Base-by-base conservation (phyloP, 2,888 invertebrate species). In the Dasypogon diadema region DNA sequence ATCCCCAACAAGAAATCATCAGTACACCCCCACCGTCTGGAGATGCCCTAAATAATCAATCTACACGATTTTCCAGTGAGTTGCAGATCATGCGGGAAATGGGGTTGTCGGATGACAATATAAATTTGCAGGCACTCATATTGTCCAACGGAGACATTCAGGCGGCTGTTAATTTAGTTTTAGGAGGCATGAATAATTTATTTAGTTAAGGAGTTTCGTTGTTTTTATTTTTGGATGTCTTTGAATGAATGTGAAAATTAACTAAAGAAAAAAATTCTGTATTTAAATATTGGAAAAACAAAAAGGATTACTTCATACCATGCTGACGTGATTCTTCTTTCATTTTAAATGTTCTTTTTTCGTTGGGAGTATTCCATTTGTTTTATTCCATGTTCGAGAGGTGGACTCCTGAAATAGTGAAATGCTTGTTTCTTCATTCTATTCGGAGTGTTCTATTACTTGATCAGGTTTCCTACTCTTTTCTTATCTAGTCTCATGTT, bases 141-240 rank as follows among this genome's bases (percentile, higher is more conserved):
- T 91, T 93, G 74, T 82, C 85, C 37, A 90, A 89, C 79, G 97
- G 98, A 73, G 94, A 97, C 83, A 92, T 98, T 2, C 95, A 95
- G 82, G 93, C 93, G 18, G 98, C 98, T 14, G 92, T 97, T 75
- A 96, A 97, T 84, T 88, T 98, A 72, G 92, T 98, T 21, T 93
- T 97, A 24, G 63, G 74, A 14, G 48, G 46, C 24, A 65, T 46
- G n/a, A 42, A 24, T 16, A 46, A 24, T 24, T 46, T 65, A 46
- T 65, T 46, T 24, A 65, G 48, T 65, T 65, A n/a, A 60, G n/a
- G 22, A 14, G 12, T 72, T 63, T 34, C 21, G 2, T 16, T 63
- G n/a, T 42, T 34, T 42, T 16, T 63, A 42, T 42, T 42, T 42
- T 42, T 2, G n/a, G 8, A 42, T 42, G 8, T 42, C 8, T 12